Percentiles rank a stretch among this genome's conserved stretches.
phyloP scores from a whole-genome alignment of 2,888 invertebrate species.

The Tipula confusa region DNA sequence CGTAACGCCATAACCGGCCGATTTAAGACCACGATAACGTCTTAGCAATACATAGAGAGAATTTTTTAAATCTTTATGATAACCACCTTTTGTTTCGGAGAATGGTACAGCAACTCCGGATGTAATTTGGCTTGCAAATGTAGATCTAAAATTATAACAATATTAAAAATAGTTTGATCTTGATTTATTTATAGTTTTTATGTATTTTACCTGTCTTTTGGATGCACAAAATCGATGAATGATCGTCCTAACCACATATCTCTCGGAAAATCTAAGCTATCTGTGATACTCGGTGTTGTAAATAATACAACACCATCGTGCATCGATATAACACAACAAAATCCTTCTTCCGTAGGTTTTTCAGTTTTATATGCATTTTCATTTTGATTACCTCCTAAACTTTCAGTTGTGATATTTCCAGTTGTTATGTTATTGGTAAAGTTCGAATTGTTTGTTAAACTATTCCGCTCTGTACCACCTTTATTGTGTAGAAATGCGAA shows the following conservation, averaged over 20 bases:
- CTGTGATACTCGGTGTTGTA: constrained; percentile 64
- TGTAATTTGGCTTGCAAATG: constrained; percentile 72
- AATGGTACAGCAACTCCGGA: constrained; percentile 60
- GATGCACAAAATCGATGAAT: constrained; percentile 82
- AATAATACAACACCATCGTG: constrained; percentile 75
- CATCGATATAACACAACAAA: constrained; percentile 78
- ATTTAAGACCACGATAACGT: constrained; percentile 59
- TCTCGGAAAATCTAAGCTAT: constrained; percentile 70
- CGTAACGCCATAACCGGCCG: constrained; percentile 59
- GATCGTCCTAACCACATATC: constrained; percentile 83
- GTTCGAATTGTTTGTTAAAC: background rate
- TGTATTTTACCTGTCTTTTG: constrained; percentile 55
- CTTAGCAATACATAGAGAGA: constrained; percentile 63
- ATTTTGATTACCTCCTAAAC: background rate
- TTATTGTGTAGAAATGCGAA: no score
- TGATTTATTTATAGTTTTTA: no score
- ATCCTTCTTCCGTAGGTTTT: constrained; percentile 57
- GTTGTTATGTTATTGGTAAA: background rate
- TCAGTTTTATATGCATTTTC: background rate
- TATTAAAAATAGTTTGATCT: background rate
- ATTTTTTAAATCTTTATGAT: constrained; percentile 50
- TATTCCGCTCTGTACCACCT: background rate
- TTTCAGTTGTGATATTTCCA: background rate
- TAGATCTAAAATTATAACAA: constrained; percentile 52
- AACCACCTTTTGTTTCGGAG: constrained; percentile 50